Base-by-base conservation (phyloP, 2,113 vertebrate species). In the Otocyon megalotis region DNA sequence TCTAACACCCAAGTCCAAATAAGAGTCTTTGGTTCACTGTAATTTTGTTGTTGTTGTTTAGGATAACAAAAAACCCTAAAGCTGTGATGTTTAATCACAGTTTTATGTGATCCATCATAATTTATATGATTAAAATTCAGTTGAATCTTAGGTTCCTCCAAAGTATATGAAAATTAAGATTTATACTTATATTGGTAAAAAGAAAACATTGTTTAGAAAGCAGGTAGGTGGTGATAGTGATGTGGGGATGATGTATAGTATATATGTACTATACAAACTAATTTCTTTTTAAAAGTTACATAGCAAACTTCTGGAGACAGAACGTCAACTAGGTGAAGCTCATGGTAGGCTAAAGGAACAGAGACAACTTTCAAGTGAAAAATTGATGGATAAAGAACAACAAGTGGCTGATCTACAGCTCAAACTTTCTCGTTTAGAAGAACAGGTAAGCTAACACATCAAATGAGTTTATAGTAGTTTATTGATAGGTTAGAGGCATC, bases 311-410 rank as follows among this genome's bases (percentile, higher is more conserved):
- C 98, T 99, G 97, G 99, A 99, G 98, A 98, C 99, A 0, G 99
- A 99, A 97, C 98, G 99, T 53, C 99, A 99, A 98, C 98, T 99
- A 32, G 99, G 99, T 1, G 99, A 99, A 97, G 99, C 99, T 0
- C 99, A 99, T 35, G 99, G 99, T n/a, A 99, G 99, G 63, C 98
- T 99, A 37, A 99, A 99, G 98, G 99, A 99, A 14, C 99, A 99
- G 99, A 99, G 99, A 97, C 99, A 99, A 97, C 99, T 99, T 10
- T 99, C 99, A 1, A 99, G 99, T 97, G 99, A 99, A 98, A 99
- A 99, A 86, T 97, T 99, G 83, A 99, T 99, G 98, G 99, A 99
- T 98, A 99, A 99, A 62, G 99, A 99, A 97, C 99, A 99, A 96
- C 99, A 99, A 93, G 99, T 99, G 56, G 99, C 99, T 26, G 99